Conservation (phyloP, 2,797 vertebrate species). For the Bufotes viridis region DNA sequence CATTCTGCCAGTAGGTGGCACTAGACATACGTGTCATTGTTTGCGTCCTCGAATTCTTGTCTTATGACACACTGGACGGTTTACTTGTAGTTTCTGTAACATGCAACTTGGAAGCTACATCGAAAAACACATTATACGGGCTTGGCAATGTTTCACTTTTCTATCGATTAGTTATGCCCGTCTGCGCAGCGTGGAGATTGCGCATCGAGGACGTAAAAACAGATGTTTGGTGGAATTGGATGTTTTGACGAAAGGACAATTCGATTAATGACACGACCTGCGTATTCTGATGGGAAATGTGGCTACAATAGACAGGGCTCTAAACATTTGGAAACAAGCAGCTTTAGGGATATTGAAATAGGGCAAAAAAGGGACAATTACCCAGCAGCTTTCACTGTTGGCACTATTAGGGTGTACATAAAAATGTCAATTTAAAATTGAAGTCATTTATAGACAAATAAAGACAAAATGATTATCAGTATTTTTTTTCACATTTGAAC, state of each 20-base stretch:
- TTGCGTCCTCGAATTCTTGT: background rate
- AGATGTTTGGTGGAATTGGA: constrained; percentile 27
- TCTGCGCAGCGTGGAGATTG: background rate
- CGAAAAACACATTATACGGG: constrained; percentile 38
- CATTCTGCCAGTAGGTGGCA: constrained; percentile 73
- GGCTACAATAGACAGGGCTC: background rate
- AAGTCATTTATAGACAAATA: too few species aligned
- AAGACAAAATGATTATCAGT: too few species aligned
- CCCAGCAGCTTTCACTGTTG: background rate
- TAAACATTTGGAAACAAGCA: background rate
- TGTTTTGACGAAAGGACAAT: constrained; percentile 15
- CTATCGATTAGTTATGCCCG: constrained; percentile 37
- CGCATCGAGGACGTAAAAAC: constrained; percentile 2
- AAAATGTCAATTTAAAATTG: too few species aligned
- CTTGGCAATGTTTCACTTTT: constrained; percentile 16
- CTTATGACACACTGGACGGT: constrained; percentile 8
- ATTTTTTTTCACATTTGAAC: too few species aligned
- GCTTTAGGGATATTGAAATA: background rate
- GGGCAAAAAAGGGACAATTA: background rate
- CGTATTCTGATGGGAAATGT: background rate
- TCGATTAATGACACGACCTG: background rate
- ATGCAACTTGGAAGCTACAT: constrained; percentile 21
- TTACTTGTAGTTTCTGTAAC: constrained; percentile 24
- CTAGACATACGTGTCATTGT: background rate
- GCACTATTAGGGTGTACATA: too few species aligned